phyloP scores from a whole-genome alignment of 2,797 vertebrate species.

The Epinephelus awoara region DNA sequence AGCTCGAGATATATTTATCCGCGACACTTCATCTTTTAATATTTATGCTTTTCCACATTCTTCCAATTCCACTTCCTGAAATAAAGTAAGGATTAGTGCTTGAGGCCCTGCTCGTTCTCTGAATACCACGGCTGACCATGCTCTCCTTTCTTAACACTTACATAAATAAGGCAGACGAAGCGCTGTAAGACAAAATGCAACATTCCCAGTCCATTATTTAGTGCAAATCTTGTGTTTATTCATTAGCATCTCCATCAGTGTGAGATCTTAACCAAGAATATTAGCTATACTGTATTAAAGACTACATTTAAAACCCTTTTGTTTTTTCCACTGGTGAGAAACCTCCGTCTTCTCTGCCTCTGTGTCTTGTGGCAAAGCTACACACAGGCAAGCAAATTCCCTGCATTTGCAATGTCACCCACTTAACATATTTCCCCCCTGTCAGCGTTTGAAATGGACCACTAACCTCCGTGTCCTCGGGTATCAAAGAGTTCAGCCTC shows the following conservation, averaged over 20 bases:
- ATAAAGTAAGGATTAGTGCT: constrained; percentile 62
- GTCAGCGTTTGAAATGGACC: constrained; percentile 76
- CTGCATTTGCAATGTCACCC: constrained; percentile 77
- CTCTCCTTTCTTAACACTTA: constrained; percentile 41
- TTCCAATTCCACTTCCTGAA: constrained; percentile 72
- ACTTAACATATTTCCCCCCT: constrained; percentile 76
- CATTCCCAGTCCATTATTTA: constrained; percentile 18
- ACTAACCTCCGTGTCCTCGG: constrained; percentile 65
- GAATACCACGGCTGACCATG: constrained; percentile 44
- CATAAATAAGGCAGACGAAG: constrained; percentile 32
- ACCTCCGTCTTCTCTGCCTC: constrained; percentile 36
- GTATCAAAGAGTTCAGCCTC: constrained; percentile 66
- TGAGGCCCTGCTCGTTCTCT: constrained; percentile 41
- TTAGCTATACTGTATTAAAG: not conserved
- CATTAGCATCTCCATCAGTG: not conserved
- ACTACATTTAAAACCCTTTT: constrained; percentile 23
- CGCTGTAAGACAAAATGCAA: not conserved
- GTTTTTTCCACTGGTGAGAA: constrained; percentile 65
- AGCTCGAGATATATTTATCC: constrained; percentile 60
- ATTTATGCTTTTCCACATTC: constrained; percentile 78
- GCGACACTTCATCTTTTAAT: constrained; percentile 66
- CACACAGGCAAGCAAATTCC: constrained; percentile 77
- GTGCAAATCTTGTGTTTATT: constrained; percentile 14
- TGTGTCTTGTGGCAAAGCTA: constrained; percentile 71
- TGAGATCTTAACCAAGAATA: constrained; percentile 5